Evolutionary conservation across 2,797 vertebrate species (phyloP).

Genomic region (Xenopus petersii): DNA sequence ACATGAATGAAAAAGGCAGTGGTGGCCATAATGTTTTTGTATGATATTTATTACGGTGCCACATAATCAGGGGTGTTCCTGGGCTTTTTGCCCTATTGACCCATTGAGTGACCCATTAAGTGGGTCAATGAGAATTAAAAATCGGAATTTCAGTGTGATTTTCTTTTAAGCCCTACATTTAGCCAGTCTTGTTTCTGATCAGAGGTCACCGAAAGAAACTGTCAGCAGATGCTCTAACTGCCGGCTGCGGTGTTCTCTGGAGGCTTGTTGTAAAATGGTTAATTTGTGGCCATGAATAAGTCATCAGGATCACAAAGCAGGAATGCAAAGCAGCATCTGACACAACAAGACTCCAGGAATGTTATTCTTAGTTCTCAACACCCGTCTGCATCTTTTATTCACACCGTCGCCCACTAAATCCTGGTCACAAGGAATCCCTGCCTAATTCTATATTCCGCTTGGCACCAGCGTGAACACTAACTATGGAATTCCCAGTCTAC

Average conservation of each 20-base stretch:
- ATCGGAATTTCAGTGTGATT: too few species aligned
- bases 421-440: slow-evolving; percentile 9
- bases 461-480: slow-evolving; percentile 6
- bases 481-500: background rate
- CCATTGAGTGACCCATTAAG: too few species aligned
- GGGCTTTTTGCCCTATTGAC: too few species aligned
- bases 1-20: too few species aligned
- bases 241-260: background rate
- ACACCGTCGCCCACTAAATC: slow-evolving; percentile 15
- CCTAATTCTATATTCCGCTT: slow-evolving; percentile 6
- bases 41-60: too few species aligned
- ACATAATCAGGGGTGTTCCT: too few species aligned
- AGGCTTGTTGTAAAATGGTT: background rate
- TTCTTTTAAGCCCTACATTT: too few species aligned
- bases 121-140: too few species aligned
- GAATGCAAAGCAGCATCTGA: slow-evolving; percentile 13
- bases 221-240: background rate
- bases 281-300: slow-evolving; percentile 21
- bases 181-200: background rate
- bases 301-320: slow-evolving; percentile 29
- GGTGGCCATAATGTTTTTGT: too few species aligned
- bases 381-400: slow-evolving; percentile 16
- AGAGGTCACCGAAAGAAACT: background rate
- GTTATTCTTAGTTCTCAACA: slow-evolving; percentile 23
- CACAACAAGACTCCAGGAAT: slow-evolving; percentile 19